Conservation (phyloP, 2,113 vertebrate genomes). For the Cyprinodon brontotheroides region DNA sequence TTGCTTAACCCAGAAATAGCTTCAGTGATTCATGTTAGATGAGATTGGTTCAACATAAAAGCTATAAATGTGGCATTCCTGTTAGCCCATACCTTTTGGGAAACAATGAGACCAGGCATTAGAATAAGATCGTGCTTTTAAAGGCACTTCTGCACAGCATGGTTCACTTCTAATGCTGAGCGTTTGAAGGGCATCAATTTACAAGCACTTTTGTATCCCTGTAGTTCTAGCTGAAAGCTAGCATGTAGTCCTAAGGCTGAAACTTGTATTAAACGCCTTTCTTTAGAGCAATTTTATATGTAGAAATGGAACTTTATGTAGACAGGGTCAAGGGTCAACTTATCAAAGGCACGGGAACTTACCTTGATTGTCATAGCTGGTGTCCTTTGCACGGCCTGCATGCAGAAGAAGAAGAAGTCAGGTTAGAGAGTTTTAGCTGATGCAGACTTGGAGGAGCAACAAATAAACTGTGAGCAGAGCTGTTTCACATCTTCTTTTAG, state of each 20-base stretch:
- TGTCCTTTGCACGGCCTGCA: slow-evolving; percentile 21
- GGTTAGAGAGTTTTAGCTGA: not conserved
- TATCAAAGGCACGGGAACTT: not conserved
- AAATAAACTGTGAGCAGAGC: not conserved
- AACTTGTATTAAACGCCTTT: too few species aligned
- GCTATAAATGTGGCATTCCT: too few species aligned
- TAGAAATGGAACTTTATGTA: too few species aligned
- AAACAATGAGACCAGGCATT: not conserved
- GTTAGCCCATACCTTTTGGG: too few species aligned
- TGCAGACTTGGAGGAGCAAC: not conserved
- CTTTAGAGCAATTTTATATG: too few species aligned
- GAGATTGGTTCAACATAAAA: too few species aligned
- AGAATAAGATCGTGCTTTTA: not conserved
- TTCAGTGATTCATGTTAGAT: too few species aligned
- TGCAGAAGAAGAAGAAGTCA: slow-evolving; percentile 2
- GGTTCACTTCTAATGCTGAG: not conserved
- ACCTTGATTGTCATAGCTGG: slow-evolving; percentile 6
- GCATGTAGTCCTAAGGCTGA: too few species aligned
- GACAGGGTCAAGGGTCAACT: too few species aligned
- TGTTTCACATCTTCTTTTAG: not conserved
- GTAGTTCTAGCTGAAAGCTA: not conserved
- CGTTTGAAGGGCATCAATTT: not conserved
- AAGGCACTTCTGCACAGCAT: not conserved
- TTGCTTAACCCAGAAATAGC: not conserved
- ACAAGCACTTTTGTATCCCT: too few species aligned